Conservation (phyloP, 2,888 invertebrate genomes). For the Phalera bucephala region DNA sequence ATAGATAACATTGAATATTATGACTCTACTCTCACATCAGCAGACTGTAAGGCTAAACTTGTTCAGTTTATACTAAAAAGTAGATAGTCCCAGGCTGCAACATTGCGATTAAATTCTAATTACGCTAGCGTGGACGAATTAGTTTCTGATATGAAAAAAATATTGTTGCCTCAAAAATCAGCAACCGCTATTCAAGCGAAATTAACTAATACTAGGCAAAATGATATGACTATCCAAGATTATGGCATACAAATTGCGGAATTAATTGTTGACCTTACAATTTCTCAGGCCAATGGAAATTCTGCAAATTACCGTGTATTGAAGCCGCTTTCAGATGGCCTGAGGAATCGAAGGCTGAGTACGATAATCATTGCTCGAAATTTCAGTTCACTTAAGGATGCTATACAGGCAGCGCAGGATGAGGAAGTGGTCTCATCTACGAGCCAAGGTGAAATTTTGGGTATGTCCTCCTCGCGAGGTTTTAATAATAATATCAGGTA, state of each 20-base stretch:
- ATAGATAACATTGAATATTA: slow-evolving; percentile 5
- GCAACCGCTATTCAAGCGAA: too few relatives aligned
- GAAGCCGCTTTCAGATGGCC: background rate
- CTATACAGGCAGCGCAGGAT: slow-evolving; percentile 1
- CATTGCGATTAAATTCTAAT: background rate
- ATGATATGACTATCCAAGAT: slow-evolving; percentile 2
- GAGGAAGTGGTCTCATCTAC: too few relatives aligned
- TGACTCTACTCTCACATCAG: background rate
- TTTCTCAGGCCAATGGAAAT: slow-evolving; percentile 4
- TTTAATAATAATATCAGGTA: too few relatives aligned
- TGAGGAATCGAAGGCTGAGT: background rate
- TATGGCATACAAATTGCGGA: slow-evolving; percentile 3
- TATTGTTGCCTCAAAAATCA: slow-evolving; percentile 1
- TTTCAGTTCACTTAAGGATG: slow-evolving; percentile 1
- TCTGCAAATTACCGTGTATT: background rate
- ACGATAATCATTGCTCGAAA: background rate
- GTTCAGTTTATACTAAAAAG: background rate
- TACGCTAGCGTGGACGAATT: slow-evolving; percentile 1
- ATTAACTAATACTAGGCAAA: slow-evolving; percentile 2
- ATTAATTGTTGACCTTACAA: slow-evolving; percentile 4
- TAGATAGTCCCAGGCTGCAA: too few relatives aligned
- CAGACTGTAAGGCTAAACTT: background rate
- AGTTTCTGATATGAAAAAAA: slow-evolving; percentile 1
- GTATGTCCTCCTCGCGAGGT: too few relatives aligned
- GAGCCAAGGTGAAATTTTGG: too few relatives aligned